A percentile compares a stretch with the other conserved stretches of the same genome.
Evolutionary conservation across 2,113 vertebrate species (phyloP).

Genomic region (Condylura cristata): DNA sequence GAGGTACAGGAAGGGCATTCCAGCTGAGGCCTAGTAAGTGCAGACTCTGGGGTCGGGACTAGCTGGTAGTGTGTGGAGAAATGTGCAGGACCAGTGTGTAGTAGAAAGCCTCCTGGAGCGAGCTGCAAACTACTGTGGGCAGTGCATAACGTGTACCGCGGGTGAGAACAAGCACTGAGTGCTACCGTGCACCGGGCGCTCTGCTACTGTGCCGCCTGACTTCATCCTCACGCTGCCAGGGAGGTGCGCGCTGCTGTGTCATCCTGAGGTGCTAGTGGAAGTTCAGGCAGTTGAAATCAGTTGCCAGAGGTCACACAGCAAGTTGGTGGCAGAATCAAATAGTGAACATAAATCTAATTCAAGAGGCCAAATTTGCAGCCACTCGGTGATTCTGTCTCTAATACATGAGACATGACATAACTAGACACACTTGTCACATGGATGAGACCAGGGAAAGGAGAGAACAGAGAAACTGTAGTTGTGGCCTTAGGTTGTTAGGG

Average conservation of each 20-base stretch:
- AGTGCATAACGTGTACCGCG: rapidly evolving
- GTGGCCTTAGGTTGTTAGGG: not conserved
- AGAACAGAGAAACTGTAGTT: not conserved
- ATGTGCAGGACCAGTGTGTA: not conserved
- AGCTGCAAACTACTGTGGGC: not conserved
- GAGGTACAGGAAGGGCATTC: not conserved
- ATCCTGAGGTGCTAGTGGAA: not conserved
- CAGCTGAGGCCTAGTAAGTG: not conserved
- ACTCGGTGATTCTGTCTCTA: not conserved
- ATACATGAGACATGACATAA: not conserved
- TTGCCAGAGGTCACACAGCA: not conserved
- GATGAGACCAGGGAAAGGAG: not conserved
- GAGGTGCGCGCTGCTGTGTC: not conserved
- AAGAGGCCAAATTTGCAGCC: not conserved
- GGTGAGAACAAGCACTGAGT: not conserved
- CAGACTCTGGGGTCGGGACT: not conserved
- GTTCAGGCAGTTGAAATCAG: not conserved
- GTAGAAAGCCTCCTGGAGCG: not conserved
- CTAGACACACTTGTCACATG: not conserved
- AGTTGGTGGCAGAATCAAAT: not conserved
- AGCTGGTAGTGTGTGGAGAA: not conserved
- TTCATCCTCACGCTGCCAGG: not conserved
- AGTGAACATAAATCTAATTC: not conserved
- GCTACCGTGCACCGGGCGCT: not conserved
- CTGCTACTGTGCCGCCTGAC: not conserved